Conservation (phyloP, 2,797 vertebrate genomes). For the Cercopithecus petaurista region DNA sequence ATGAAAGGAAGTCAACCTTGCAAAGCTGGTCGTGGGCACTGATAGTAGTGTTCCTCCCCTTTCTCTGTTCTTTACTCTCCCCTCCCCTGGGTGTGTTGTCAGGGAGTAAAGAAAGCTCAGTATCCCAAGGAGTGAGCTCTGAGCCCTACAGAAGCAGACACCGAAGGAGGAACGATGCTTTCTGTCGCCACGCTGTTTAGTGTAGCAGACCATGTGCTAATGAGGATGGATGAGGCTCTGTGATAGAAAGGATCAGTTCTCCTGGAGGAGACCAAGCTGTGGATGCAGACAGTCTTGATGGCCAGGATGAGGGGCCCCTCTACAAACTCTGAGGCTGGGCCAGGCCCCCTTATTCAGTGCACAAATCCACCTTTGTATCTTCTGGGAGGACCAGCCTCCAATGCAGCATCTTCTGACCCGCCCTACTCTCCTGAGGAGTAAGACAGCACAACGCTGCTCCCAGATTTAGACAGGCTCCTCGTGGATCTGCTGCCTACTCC, state of each 20-base stretch:
- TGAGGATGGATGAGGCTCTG: neutral
- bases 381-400: neutral
- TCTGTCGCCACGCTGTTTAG: neutral
- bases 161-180: neutral
- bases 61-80: neutral
- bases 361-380: neutral
- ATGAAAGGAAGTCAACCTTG: neutral
- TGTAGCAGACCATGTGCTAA: neutral
- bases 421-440: neutral
- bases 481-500: neutral
- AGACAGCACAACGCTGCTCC: neutral
- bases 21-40: neutral
- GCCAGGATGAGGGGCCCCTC: neutral
- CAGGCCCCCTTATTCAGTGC: neutral
- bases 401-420: neutral
- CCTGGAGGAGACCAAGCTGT: rapidly evolving
- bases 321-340: neutral
- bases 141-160: neutral
- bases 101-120: neutral
- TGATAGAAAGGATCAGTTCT: neutral
- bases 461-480: neutral
- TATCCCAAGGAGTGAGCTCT: neutral
- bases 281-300: neutral
- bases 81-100: neutral
- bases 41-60: neutral